Conservation (phyloP, 2,113 vertebrate genomes). For the Dicrurus megarhynchus region DNA sequence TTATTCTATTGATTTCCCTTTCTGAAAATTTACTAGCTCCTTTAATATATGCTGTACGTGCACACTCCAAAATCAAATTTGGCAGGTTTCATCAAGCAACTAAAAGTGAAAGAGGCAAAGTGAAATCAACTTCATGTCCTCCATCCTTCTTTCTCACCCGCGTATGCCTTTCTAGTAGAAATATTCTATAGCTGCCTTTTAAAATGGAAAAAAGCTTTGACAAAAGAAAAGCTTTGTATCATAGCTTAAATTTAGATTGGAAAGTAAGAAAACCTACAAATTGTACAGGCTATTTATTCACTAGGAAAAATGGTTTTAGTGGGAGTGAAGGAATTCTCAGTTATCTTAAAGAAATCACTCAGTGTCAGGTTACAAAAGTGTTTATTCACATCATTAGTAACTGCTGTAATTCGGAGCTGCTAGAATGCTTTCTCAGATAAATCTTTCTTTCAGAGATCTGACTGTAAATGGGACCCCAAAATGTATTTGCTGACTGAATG, state of each 20-base stretch:
- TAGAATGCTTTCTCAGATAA: neutral
- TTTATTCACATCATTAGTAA: neutral
- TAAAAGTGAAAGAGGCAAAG: neutral
- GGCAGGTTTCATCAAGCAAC: neutral
- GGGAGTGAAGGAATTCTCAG: neutral
- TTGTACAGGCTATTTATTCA: neutral
- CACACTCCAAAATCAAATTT: neutral
- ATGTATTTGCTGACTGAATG: neutral
- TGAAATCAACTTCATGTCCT: neutral
- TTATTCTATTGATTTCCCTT: neutral
- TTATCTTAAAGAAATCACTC: neutral
- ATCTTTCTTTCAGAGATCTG: neutral
- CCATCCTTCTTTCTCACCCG: neutral
- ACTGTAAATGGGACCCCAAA: neutral
- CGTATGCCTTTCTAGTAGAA: neutral
- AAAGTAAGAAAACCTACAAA: neutral
- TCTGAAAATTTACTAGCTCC: neutral
- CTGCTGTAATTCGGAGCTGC: neutral
- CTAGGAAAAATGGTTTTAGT: neutral
- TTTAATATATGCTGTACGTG: neutral
- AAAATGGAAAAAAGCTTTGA: neutral
- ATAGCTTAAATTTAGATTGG: neutral
- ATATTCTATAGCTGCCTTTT: neutral
- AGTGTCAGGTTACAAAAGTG: neutral
- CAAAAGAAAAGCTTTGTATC: neutral